Percentiles rank a stretch among this genome's conserved stretches.
phyloP scores from a whole-genome alignment of 2,888 invertebrate species.

The Temnothorax rugatulus region DNA sequence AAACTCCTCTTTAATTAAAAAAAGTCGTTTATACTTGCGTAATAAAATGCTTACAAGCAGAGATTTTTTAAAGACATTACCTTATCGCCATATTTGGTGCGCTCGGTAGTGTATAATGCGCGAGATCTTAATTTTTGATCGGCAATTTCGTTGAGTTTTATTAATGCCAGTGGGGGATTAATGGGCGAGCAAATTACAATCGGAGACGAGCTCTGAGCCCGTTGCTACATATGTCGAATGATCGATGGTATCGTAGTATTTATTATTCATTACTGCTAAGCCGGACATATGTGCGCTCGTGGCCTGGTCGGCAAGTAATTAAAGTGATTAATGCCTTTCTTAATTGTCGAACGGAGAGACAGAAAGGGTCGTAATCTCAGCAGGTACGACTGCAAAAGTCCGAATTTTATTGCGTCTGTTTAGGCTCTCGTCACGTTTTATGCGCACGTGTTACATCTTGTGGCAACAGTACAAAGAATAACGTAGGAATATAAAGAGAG shows the following conservation, averaged over 20 bases:
- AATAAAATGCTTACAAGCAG: background rate
- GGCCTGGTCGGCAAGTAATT: constrained; percentile 68
- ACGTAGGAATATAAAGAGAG: background rate
- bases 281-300: constrained; percentile 49
- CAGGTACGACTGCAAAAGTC: constrained; percentile 51
- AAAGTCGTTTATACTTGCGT: background rate
- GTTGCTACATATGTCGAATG: constrained; percentile 60
- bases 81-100: background rate
- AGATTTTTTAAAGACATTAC: background rate
- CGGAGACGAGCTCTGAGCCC: constrained; percentile 49
- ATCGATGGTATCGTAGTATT: constrained; percentile 73
- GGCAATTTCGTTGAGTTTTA: constrained; percentile 54
- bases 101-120: background rate
- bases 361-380: constrained; percentile 29
- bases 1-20: background rate
- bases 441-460: background rate
- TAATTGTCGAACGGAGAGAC: constrained; percentile 60
- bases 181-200: constrained; percentile 66
- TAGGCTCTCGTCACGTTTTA: background rate
- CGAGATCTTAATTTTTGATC: constrained; percentile 53
- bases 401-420: constrained; percentile 32
- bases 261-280: constrained; percentile 74
- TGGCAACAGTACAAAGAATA: background rate
- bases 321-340: constrained; percentile 74
- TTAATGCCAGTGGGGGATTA: constrained; percentile 63